Evolutionary conservation across 2,797 vertebrate species (phyloP).

Genomic region (Karalla daura): DNA sequence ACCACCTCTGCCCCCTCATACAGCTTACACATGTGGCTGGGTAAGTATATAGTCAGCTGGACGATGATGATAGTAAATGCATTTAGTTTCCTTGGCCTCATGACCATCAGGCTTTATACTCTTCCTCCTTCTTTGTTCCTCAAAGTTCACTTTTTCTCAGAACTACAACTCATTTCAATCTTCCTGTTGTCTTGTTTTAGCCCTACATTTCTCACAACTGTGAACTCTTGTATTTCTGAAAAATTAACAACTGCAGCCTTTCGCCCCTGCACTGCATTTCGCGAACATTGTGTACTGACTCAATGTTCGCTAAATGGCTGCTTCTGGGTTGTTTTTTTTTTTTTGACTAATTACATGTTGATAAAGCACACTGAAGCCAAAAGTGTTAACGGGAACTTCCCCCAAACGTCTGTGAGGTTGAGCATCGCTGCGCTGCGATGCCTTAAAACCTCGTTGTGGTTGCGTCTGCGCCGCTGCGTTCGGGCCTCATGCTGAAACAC

Average conservation of each 20-base stretch:
- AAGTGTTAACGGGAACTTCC: background rate
- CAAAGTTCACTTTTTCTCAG: background rate
- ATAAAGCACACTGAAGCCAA: background rate
- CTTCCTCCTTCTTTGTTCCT: background rate
- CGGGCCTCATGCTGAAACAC: constrained; percentile 9
- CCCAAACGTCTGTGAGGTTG: background rate
- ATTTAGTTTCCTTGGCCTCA: too few relatives aligned
- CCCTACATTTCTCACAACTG: too few relatives aligned
- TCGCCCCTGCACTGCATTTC: background rate
- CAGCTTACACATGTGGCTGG: constrained; percentile 92
- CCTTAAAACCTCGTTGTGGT: background rate
- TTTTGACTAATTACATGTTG: background rate
- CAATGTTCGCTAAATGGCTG: background rate
- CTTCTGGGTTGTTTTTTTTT: too few relatives aligned
- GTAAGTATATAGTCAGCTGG: constrained; percentile 82
- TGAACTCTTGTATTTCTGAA: too few relatives aligned
- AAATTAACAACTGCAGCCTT: background rate
- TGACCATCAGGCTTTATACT: too few relatives aligned
- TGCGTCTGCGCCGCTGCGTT: background rate
- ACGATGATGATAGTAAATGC: too few relatives aligned
- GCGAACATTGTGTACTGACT: too few relatives aligned
- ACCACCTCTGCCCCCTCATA: constrained; percentile 87
- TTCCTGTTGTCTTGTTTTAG: background rate
- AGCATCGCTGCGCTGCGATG: background rate
- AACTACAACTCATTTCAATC: background rate